These are phyloP conservation scores for Parazoanthus darwini DNA, from an alignment of 92 coral and sea anemone species.

Conservation along the genomic window DNA sequence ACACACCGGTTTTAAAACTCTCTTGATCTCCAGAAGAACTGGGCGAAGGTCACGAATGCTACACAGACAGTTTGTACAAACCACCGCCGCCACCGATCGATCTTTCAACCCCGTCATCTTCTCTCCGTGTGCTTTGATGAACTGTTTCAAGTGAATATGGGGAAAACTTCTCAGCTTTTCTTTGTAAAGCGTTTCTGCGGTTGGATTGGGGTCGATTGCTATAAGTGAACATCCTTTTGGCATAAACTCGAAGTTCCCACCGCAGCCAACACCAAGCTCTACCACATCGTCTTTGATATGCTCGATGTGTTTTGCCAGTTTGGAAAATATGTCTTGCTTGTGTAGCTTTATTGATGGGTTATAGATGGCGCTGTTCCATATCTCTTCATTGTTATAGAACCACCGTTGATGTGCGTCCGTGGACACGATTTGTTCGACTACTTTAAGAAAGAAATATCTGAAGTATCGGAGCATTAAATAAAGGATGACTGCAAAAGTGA, in stretches of 20 bases:
- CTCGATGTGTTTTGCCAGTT: conserved; percentile 43
- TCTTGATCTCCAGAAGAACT: conserved; percentile 62
- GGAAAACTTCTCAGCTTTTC: conserved; percentile 49
- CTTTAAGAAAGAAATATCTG: conserved; percentile 18
- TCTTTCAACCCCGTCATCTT: conserved; percentile 62
- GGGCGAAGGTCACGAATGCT: conserved; percentile 48
- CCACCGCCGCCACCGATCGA: conserved; percentile 61
- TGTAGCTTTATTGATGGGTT: conserved; percentile 26
- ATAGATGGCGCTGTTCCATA: not conserved
- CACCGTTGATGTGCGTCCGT: conserved; percentile 32
- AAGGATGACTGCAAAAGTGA: not conserved
- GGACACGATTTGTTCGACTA: not conserved
- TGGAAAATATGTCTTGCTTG: conserved; percentile 38
- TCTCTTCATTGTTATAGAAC: conserved; percentile 25
- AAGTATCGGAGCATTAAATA: not conserved
- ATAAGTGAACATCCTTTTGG: conserved; percentile 63
- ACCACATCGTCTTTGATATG: conserved; percentile 61
- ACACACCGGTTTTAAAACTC: conserved; percentile 78
- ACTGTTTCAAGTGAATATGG: conserved; percentile 56
- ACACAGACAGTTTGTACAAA: conserved; percentile 59
- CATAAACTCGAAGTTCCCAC: conserved; percentile 56
- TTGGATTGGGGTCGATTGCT: conserved; percentile 63
- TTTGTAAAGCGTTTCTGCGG: conserved; percentile 51
- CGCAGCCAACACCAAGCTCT: conserved; percentile 78
- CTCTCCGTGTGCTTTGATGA: conserved; percentile 59